These are phyloP conservation scores for Atherix ibis DNA, from an alignment of 2,888 invertebrate genomes.

Conservation along the genomic window DNA sequence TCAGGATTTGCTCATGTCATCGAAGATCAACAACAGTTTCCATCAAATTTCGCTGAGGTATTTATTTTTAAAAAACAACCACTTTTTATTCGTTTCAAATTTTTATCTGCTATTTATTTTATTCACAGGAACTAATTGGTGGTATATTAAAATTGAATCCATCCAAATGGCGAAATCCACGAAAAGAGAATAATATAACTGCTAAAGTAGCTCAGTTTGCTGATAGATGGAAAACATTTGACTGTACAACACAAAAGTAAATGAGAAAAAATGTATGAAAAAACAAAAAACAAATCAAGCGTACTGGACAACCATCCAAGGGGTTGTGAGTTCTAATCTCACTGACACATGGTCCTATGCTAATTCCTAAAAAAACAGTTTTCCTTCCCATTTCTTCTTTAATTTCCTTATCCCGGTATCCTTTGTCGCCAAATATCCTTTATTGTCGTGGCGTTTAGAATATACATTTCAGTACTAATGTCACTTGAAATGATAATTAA, in stretches of 20 bases:
- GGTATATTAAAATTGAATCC: slow-evolving; percentile 86
- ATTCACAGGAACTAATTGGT: slow-evolving; percentile 70
- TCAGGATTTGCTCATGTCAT: slow-evolving; percentile 94
- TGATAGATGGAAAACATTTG: slow-evolving; percentile 52
- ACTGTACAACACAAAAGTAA: slow-evolving; percentile 33
- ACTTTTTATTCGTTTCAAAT: no score
- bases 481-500: no score
- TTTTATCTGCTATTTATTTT: slow-evolving; percentile 8
- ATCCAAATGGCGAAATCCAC: slow-evolving; percentile 69
- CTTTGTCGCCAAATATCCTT: no score
- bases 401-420: no score
- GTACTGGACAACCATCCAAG: no score
- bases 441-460: no score
- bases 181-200: slow-evolving; percentile 37
- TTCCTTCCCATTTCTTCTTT: no score
- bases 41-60: slow-evolving; percentile 79
- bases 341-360: no score
- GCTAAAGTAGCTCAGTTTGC: slow-evolving; percentile 56
- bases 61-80: no score
- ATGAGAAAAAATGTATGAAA: not conserved
- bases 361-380: no score
- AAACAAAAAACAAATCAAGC: not conserved
- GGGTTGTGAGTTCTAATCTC: no score
- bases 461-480: no score
- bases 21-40: slow-evolving; percentile 80